Evolutionary conservation across 53 echinoderm and acorn worm species (phyloP), one percentile per base, ranked within the genome.

Genomic region (Temnopleurus reevesii): DNA sequence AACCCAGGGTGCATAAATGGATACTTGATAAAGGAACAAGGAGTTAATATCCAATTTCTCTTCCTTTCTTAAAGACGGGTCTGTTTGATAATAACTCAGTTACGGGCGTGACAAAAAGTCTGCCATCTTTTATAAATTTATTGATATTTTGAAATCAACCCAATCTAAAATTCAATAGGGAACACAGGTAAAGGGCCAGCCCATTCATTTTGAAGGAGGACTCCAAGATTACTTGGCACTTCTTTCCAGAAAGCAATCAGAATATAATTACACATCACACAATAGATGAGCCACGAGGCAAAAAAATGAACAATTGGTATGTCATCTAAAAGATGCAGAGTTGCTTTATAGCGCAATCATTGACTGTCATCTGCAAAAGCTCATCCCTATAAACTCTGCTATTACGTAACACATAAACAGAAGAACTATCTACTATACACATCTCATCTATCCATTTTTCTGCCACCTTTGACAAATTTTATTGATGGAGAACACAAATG

Each of bases 201-300:
- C 34, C 18, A 63, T 63, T 41, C 19, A 41, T 21, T 38, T 71
- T 71, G 71, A 41, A 71, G 43, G 36, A 38, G 43, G 71, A 1
- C n/a, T 71, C 18, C 71, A 71, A 7, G 8, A 41, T 41, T 41
- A 41, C 71, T 71, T 4, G 18, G 34, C 58, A 58, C 58, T 26
- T 63, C 63, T 33, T 29, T 31, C n/a, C 36, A 71, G n/a, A 1
- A 41, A 71, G 71, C 71, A 71, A 71, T 71, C 18, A 3, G 21
- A 71, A 71, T 71, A 41, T 41, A 71, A 71, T 71, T 71, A 71
- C 41, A 71, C 71, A 36, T 13, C 71, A 8, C 3, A 41, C 71
- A 71, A 71, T 71, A 9, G 71, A 18, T 43, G 8, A 8, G 41
- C 43, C 41, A 1, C 8, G 9, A 27, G 65, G 71, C 71, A 41